Conservation (phyloP, 2,797 vertebrate species). For the Fratercula arctica region DNA sequence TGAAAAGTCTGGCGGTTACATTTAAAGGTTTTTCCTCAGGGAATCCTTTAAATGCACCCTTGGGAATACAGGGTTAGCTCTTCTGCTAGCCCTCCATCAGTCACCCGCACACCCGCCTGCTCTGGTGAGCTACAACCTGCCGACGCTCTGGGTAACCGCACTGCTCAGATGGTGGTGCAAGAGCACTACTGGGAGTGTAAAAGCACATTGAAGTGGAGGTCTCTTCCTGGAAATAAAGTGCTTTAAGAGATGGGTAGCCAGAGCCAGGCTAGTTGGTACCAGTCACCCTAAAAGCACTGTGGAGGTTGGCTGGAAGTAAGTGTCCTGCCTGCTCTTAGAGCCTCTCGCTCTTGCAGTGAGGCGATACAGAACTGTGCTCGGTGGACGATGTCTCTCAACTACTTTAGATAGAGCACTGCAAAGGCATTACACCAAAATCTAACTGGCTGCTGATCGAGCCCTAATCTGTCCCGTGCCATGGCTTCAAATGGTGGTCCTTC, state of each 20-base stretch:
- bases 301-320: neutral
- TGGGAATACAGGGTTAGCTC: neutral
- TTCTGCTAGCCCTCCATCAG: neutral
- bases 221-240: neutral
- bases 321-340: neutral
- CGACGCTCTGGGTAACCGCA: fast-evolving
- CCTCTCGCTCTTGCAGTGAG: neutral
- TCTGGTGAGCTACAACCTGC: neutral
- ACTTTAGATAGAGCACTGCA: neutral
- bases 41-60: fast-evolving
- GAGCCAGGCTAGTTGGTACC: neutral
- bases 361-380: fast-evolving
- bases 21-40: neutral
- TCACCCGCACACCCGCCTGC: neutral
- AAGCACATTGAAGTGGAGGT: fast-evolving
- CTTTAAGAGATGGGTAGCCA: neutral
- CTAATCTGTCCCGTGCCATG: neutral
- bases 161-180: too few species aligned
- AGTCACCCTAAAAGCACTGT: fast-evolving
- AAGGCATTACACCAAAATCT: neutral
- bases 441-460: neutral
- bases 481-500: neutral
- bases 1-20: neutral
- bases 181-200: neutral
- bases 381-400: neutral